Base-by-base conservation (phyloP, 2,888 invertebrate genomes). In the Monopis laevigella region DNA sequence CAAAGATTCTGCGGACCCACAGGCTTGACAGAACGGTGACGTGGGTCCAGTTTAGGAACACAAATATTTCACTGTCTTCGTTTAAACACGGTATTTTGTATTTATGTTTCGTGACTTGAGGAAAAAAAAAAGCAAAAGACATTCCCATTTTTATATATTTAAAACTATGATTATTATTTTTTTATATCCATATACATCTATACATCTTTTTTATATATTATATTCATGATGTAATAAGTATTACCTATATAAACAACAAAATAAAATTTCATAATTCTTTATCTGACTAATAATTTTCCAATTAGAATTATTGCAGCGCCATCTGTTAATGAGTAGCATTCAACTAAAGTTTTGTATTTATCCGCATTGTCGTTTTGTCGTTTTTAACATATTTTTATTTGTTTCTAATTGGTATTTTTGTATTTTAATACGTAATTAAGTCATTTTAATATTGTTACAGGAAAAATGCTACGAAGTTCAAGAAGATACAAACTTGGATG, bases 31-130 rank as follows among this genome's bases (percentile, higher is more conserved):
- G 64, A 52, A 21, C 36, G 36, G 53, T 73, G 72, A 74, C 71
- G 66, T 68, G 75, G 74, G 75, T 74, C 74, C 75, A 27, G 51
- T 68, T 52, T 51, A 56, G 59, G 71, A 67, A 74, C 71, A 18
- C 19, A 36, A 36, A 36, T 36, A 36, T 36, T 36, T 36, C 36
- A 36, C 36, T 36, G 21, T 21, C 21, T 21, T 36, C 36, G 36
- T 36, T 21, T 36, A 21, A 7, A n/a, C 10, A 10, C 10, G 24
- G 24, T 10, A 24, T 24, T n/a, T 24, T 24, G 24, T 24, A 24
- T 24, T 7, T 7, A 5, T 24, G 24, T 24, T 24, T 24, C 24
- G 24, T 24, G 24, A 24, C 24, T 24, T 7, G 10, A 10, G 24
- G n/a, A n/a, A n/a, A n/a, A n/a, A n/a, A n/a, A n/a, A n/a, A n/a